Evolutionary conservation across 35 echinoderm and acorn worm genomes (phyloP), one percentile per base, ranked within the genome.

Genomic region (Heliocidaris erythrogramma): DNA sequence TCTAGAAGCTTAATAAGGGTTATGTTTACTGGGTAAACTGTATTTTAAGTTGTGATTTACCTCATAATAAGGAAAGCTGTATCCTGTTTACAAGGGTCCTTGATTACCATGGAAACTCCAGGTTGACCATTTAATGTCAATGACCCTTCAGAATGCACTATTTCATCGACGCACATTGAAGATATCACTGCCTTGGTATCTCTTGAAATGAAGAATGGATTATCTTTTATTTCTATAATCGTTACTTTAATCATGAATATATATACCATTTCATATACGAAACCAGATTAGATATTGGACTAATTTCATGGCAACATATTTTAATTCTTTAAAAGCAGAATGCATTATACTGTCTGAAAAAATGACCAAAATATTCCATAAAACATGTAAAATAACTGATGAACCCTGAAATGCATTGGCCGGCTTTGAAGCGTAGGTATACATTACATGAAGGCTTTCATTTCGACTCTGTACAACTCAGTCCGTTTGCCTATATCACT

Each of bases 151-250:
- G 12, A 14, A 1, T 89, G 31, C 31, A 89, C 2, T 48, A 89
- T 89, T 48, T 89, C 31, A 89, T 89, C 87, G 31, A 89, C 30
- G 24, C 47, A 89, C 31, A 24, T 32, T 48, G 31, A 89, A 47
- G 87, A 48, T 47, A 89, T 89, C 31, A 89, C 31, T 48, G 31
- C 87, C 31, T 89, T 89, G 87, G 87, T 89, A 27, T 89, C 87
- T 27, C 87, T 89, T 32, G 3, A 89, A 47, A 89, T 47, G 18
- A 48, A 89, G 0, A 48, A 32, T 35, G 27, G 9, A 29, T 32
- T 30, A 42, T 42, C 35, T 12, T 9, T 86, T 86, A n/a, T 7
- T 86, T 2, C 21, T 3, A 29, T 86, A 8, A 24, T 32, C 31
- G 21, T 86, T 32, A 17, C 9, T 9, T n/a, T 29, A 13, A 18